Evolutionary conservation across 2,888 invertebrate species (phyloP).

Genomic region (Lasiommata megera): DNA sequence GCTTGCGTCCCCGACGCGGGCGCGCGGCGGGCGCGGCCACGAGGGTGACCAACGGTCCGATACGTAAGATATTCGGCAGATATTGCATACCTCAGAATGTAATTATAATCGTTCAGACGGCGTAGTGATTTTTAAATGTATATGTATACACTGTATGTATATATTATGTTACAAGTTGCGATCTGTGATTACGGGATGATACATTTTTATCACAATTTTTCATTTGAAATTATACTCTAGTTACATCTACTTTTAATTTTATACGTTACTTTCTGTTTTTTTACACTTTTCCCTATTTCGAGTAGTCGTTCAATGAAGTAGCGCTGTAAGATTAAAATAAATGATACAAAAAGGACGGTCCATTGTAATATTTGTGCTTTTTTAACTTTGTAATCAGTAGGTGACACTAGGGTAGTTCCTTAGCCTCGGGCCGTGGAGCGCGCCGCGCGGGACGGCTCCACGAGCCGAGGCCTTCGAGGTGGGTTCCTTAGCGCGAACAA

Average conservation of each 20-base stretch:
- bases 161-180: not conserved
- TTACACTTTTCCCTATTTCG: not conserved
- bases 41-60: not conserved
- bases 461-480: not conserved
- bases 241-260: not conserved
- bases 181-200: conserved; percentile 7
- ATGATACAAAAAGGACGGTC: conserved; percentile 1
- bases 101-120: not conserved
- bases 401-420: not conserved
- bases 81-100: not conserved
- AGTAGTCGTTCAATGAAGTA: not conserved
- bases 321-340: not conserved
- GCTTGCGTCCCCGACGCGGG: not conserved
- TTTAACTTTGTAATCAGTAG: conserved; percentile 4
- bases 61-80: not conserved
- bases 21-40: not conserved
- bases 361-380: conserved; percentile 6
- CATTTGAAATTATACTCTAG: not conserved
- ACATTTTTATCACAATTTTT: conserved; percentile 2
- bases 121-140: not conserved
- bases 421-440: not conserved
- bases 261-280: not conserved
- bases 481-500: not conserved
- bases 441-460: not conserved
- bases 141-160: conserved; percentile 1